These are phyloP conservation scores for Anticlea derivata DNA, from an alignment of 2,888 invertebrate species.

Conservation along the genomic window DNA sequence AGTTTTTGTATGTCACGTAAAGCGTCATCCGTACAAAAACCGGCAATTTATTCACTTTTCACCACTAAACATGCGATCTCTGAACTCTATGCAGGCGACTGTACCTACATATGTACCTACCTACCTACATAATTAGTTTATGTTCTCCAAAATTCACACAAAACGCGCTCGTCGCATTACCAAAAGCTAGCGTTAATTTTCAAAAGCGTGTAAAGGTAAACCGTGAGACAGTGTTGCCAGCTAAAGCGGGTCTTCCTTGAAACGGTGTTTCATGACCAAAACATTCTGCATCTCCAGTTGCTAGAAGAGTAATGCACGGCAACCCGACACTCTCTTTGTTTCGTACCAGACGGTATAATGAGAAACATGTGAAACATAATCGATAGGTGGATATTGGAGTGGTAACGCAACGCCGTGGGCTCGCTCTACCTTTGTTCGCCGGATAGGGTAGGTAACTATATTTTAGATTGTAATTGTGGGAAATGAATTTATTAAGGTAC, in stretches of 20 bases:
- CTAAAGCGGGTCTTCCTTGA: slow-evolving; percentile 61
- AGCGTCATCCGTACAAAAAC: too few relatives aligned
- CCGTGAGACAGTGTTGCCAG: slow-evolving; percentile 50
- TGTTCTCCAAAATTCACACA: slow-evolving; percentile 2
- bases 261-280: slow-evolving; percentile 69
- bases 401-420: slow-evolving; percentile 64
- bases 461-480: slow-evolving; percentile 46
- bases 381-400: slow-evolving; percentile 71
- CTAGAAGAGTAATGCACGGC: slow-evolving; percentile 66
- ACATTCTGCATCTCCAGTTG: slow-evolving; percentile 59
- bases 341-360: slow-evolving; percentile 78
- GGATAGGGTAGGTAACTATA: slow-evolving; percentile 52
- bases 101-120: not conserved
- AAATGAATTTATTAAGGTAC: slow-evolving; percentile 34
- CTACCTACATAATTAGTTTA: not conserved
- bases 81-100: too few relatives aligned
- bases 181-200: slow-evolving; percentile 48
- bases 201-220: slow-evolving; percentile 45
- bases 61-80: too few relatives aligned
- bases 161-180: slow-evolving; percentile 32
- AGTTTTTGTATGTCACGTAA: too few relatives aligned
- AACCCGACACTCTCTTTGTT: slow-evolving; percentile 76
- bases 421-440: slow-evolving; percentile 58
- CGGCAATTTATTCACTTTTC: too few relatives aligned
- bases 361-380: slow-evolving; percentile 79